Percentiles rank a stretch among this genome's conserved stretches.
Evolutionary conservation across 2,888 invertebrate species (phyloP).

Genomic region (Drosophila picticornis): DNA sequence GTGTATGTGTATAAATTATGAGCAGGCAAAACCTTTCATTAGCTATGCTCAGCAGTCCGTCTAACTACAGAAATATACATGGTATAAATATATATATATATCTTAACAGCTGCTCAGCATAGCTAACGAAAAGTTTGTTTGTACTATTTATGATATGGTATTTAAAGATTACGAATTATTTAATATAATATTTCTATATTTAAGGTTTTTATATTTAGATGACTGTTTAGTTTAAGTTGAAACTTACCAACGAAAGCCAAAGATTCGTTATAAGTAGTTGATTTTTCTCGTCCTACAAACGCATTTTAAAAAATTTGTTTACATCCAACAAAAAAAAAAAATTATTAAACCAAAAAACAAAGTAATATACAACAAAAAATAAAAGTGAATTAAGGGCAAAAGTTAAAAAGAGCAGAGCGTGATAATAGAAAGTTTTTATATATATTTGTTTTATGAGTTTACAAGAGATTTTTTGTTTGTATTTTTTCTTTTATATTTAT

Average conservation of each 20-base stretch:
- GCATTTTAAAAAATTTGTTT: conserved; percentile 60
- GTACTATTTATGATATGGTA: conserved; percentile 57
- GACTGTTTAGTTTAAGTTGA: conserved; percentile 83
- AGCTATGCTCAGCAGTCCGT: conserved; percentile 39
- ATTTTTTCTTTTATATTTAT: conserved; percentile 43
- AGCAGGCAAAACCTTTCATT: conserved; percentile 54
- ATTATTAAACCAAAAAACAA: conserved; percentile 22
- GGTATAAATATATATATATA: conserved; percentile 7
- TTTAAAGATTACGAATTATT: conserved; percentile 71
- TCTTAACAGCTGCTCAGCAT: conserved; percentile 33
- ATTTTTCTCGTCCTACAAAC: conserved; percentile 96
- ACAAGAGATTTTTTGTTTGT: conserved; percentile 52
- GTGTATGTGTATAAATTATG: conserved; percentile 76
- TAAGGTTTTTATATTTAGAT: conserved; percentile 53
- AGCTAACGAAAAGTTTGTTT: conserved; percentile 34
- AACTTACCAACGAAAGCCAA: conserved; percentile 97
- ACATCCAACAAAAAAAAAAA: conserved; percentile 49
- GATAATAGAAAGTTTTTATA: conserved; percentile 81
- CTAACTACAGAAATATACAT: conserved; percentile 36
- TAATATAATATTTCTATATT: conserved; percentile 61
- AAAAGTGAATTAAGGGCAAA: conserved; percentile 85
- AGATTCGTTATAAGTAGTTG: conserved; percentile 97
- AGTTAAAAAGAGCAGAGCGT: conserved; percentile 87
- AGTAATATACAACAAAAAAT: conserved; percentile 44
- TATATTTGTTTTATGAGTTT: conserved; percentile 73